phyloP scores from a whole-genome alignment of 1,140 invertebrate genomes.

The Pseudomyrmex dendroicus region DNA sequence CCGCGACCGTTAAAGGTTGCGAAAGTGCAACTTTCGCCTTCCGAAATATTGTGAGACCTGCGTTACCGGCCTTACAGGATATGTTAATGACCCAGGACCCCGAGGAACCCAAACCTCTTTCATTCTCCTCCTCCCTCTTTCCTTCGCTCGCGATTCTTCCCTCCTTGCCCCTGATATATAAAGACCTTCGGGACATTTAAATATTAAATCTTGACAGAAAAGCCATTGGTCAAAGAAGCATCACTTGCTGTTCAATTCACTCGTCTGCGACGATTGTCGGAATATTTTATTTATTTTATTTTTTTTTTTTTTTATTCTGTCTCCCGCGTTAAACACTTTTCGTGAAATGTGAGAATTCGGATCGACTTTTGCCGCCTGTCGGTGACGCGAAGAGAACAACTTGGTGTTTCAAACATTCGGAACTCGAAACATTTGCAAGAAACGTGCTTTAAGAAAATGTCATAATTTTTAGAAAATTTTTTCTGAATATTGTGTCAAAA shows the following conservation, averaged over 20 bases:
- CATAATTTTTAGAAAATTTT: too few species aligned
- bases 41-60: constrained; percentile 76
- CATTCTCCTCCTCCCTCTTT: constrained; percentile 34
- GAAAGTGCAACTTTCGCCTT: constrained; percentile 64
- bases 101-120: constrained; percentile 62
- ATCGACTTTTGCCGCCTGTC: neutral
- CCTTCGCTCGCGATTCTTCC: constrained; percentile 36
- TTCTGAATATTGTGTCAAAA: too few species aligned
- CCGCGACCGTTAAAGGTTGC: constrained; percentile 78
- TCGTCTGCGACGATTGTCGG: constrained; percentile 19
- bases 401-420: too few species aligned
- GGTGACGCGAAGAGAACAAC: neutral
- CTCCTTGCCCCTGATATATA: constrained; percentile 12
- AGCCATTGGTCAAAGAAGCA: constrained; percentile 51
- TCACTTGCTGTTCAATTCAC: constrained; percentile 6
- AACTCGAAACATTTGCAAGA: too few species aligned
- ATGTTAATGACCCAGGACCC: constrained; percentile 75
- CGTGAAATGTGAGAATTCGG: neutral
- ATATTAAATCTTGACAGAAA: constrained; percentile 76
- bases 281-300: too few species aligned
- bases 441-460: too few species aligned
- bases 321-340: neutral
- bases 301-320: constrained; percentile 14
- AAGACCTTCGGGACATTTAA: constrained; percentile 71
- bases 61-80: constrained; percentile 81